These are phyloP conservation scores for Premnoplex brunnescens DNA, from an alignment of 2,797 vertebrate species.

Conservation along the genomic window DNA sequence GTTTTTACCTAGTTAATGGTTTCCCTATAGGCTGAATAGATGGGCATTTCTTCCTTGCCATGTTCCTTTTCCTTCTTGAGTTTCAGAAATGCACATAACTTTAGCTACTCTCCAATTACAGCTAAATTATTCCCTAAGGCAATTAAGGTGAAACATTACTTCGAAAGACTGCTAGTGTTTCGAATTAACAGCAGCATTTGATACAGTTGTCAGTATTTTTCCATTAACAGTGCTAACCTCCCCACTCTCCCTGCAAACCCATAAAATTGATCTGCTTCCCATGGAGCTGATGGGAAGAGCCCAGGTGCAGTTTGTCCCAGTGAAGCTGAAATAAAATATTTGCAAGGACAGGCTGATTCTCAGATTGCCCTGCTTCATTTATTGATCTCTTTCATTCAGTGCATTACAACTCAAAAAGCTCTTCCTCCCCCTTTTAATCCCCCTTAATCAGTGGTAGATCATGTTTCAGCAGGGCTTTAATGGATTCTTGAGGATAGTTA, in stretches of 20 bases:
- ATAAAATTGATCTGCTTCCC: constrained; percentile 28
- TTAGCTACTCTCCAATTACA: constrained; percentile 55
- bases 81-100: constrained; percentile 56
- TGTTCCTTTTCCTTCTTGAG: constrained; percentile 19
- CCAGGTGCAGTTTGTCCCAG: constrained; percentile 6
- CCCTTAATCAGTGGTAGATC: constrained; percentile 38
- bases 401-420: background rate
- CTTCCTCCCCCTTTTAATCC: background rate
- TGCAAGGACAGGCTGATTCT: background rate
- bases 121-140: constrained; percentile 55
- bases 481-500: constrained; percentile 24
- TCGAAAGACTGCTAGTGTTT: constrained; percentile 38
- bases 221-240: constrained; percentile 31
- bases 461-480: constrained; percentile 22
- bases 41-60: background rate
- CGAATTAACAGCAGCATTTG: constrained; percentile 46
- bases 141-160: constrained; percentile 64
- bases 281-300: background rate
- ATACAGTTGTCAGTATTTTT: constrained; percentile 50
- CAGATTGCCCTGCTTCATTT: background rate
- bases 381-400: constrained; percentile 26
- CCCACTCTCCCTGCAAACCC: background rate
- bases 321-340: constrained; percentile 19
- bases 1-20: background rate
- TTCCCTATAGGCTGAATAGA: background rate